Percentiles rank a stretch among this genome's conserved stretches.
These are phyloP conservation scores for Deroplatys truncata DNA, from an alignment of 2,888 invertebrate species.

Conservation along the genomic window DNA sequence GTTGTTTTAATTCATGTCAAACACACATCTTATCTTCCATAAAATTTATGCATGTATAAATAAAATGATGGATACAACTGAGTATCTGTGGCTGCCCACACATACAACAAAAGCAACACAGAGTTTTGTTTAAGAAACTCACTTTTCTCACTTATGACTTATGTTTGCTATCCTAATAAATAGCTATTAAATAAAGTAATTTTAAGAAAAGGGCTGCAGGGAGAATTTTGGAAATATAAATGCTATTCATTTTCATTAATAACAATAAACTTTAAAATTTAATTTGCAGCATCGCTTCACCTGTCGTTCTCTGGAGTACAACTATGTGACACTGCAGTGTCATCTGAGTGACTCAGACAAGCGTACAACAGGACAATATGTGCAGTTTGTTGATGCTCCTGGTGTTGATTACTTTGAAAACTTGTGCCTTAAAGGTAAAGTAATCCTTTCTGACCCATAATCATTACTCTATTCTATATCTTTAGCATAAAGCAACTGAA, in stretches of 20 bases:
- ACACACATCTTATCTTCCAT: too few relatives aligned
- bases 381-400: conserved; percentile 86
- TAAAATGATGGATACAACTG: too few relatives aligned
- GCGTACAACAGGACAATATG: conserved; percentile 79
- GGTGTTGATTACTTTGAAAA: conserved; percentile 85
- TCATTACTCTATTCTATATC: too few relatives aligned
- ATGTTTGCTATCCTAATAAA: not conserved
- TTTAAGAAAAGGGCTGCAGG: not conserved
- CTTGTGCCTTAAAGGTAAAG: conserved; percentile 73
- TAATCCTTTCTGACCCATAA: too few relatives aligned
- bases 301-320: conserved; percentile 89
- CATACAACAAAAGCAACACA: too few relatives aligned
- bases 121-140: too few relatives aligned
- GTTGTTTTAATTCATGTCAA: too few relatives aligned
- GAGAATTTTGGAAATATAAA: not conserved
- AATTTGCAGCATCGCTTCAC: conserved; percentile 72
- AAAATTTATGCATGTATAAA: too few relatives aligned
- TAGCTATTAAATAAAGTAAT: not conserved
- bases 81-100: too few relatives aligned
- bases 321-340: conserved; percentile 88
- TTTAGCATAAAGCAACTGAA: too few relatives aligned
- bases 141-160: too few relatives aligned
- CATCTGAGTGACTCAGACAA: conserved; percentile 87
- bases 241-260: not conserved
- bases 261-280: not conserved